A percentile compares a stretch with the other conserved stretches of the same genome.
Conservation (phyloP, 2,797 vertebrate genomes). For the Gymnoscopelus microlampas region DNA sequence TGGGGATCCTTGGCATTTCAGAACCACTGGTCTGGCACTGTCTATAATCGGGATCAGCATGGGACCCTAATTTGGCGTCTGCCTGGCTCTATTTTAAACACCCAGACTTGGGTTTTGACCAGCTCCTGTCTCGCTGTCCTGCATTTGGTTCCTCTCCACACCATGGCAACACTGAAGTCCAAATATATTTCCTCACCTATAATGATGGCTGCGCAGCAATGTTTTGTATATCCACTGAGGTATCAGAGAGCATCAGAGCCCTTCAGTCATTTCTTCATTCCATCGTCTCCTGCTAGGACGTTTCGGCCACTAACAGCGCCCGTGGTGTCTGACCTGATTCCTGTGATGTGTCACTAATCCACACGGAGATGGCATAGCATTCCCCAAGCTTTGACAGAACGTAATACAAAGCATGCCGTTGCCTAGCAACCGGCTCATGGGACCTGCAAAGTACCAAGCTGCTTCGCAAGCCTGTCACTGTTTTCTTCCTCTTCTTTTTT, state of each 20-base stretch:
- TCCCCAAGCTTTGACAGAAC: constrained; percentile 2
- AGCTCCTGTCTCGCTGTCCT: too few relatives aligned
- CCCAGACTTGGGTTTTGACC: too few relatives aligned
- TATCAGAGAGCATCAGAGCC: not conserved
- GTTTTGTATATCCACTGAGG: not conserved
- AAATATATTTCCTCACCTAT: not conserved
- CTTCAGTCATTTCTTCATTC: not conserved
- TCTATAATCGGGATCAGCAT: too few relatives aligned
- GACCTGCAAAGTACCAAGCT: constrained; percentile 4
- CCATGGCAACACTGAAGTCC: too few relatives aligned
- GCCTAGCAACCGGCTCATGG: constrained; percentile 42
- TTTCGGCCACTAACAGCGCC: constrained; percentile 4
- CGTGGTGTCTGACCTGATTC: constrained; percentile 26
- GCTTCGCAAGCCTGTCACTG: not conserved
- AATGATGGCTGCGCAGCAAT: constrained; percentile 4
- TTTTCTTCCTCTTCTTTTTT: not conserved
- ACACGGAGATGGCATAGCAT: constrained; percentile 7
- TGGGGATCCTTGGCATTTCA: too few relatives aligned
- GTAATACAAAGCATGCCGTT: constrained; percentile 20
- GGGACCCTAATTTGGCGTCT: too few relatives aligned
- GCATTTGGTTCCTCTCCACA: too few relatives aligned
- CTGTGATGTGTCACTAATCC: constrained; percentile 13
- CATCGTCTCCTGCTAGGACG: not conserved
- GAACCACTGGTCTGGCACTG: too few relatives aligned
- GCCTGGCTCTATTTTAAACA: too few relatives aligned